Evolutionary conservation across 2,797 vertebrate genomes (phyloP).

Genomic region (Gymnothorax javanicus): DNA sequence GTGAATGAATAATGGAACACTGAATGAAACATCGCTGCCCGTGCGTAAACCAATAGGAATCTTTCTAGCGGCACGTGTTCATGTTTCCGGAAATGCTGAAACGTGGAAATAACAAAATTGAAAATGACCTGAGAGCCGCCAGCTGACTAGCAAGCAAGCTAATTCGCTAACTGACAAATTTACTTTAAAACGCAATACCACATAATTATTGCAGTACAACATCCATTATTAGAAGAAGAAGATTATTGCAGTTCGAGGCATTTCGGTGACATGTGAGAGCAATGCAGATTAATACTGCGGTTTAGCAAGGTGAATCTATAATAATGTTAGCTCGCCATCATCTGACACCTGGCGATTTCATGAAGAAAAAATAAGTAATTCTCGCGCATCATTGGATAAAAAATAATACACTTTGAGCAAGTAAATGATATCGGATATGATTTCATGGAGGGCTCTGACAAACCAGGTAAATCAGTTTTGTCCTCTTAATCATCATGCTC

Average conservation of each 20-base stretch:
- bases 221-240: too few relatives aligned
- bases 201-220: conserved; percentile 45
- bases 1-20: not conserved
- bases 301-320: not conserved
- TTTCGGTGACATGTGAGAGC: conserved; percentile 73
- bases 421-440: conserved; percentile 78
- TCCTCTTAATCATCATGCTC: not conserved
- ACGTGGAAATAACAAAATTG: conserved; percentile 30
- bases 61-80: conserved; percentile 45
- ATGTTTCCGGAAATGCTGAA: conserved; percentile 63
- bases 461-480: conserved; percentile 63
- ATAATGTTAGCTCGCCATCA: not conserved
- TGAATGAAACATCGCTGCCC: not conserved
- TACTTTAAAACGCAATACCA: conserved; percentile 56
- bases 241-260: conserved; percentile 62
- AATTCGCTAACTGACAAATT: not conserved
- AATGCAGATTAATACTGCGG: not conserved
- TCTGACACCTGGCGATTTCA: conserved; percentile 60
- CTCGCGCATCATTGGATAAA: conserved; percentile 71
- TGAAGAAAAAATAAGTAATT: conserved; percentile 68
- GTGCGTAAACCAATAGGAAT: conserved; percentile 38
- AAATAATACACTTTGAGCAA: conserved; percentile 69
- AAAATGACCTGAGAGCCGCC: conserved; percentile 39
- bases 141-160: conserved; percentile 25
- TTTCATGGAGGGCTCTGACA: conserved; percentile 72